Percentiles rank a stretch among this genome's conserved stretches.
phyloP scores from a whole-genome alignment of 1,140 invertebrate species.

The Bombus pyrosoma region DNA sequence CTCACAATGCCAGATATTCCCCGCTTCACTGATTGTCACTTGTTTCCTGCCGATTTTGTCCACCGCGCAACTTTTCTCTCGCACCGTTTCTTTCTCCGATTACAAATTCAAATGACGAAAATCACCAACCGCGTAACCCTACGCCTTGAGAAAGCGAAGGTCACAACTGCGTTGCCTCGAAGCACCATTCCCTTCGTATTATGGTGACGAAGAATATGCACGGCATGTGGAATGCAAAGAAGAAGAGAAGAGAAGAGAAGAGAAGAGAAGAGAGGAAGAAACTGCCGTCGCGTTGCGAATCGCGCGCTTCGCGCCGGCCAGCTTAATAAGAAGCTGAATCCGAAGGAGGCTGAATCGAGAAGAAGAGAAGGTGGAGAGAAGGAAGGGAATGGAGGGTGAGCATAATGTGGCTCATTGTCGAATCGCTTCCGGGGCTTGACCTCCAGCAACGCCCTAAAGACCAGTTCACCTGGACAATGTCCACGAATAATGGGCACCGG shows the following conservation, averaged over 20 bases:
- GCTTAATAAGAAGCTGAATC: slow-evolving; percentile 54
- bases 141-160: slow-evolving; percentile 79
- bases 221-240: background rate
- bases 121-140: slow-evolving; percentile 77
- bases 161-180: slow-evolving; percentile 11
- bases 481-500: slow-evolving; percentile 70
- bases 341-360: slow-evolving; percentile 11
- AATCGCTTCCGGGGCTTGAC: slow-evolving; percentile 79
- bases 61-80: slow-evolving; percentile 30
- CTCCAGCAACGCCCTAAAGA: slow-evolving; percentile 69
- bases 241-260: background rate
- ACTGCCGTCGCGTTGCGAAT: slow-evolving; percentile 40
- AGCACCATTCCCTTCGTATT: background rate
- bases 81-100: slow-evolving; percentile 55
- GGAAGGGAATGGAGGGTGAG: slow-evolving; percentile 1
- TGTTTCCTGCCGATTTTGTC: slow-evolving; percentile 73
- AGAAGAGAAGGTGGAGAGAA: slow-evolving; percentile 48
- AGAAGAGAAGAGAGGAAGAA: background rate
- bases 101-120: slow-evolving; percentile 76
- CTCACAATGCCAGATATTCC: slow-evolving; percentile 74
- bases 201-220: background rate
- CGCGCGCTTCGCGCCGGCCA: slow-evolving; percentile 3
- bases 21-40: slow-evolving; percentile 79
- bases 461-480: slow-evolving; percentile 72
- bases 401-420: slow-evolving; percentile 77